Percentiles rank a stretch among this genome's conserved stretches.
Evolutionary conservation across 1,140 invertebrate genomes (phyloP).

Genomic region (Metopolophium dirhodum): DNA sequence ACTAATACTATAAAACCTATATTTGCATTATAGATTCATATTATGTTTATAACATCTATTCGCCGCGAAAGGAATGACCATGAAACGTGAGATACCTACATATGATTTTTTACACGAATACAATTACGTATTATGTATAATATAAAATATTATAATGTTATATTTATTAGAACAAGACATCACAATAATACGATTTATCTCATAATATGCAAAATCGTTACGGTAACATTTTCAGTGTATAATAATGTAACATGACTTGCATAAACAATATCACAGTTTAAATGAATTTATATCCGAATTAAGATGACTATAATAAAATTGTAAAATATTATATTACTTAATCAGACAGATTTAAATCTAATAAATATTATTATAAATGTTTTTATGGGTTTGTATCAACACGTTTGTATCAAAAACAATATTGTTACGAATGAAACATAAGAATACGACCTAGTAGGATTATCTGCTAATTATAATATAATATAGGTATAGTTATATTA

Average conservation of each 20-base stretch:
- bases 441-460: not conserved
- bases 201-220: not conserved
- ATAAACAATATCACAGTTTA: not conserved
- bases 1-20: not conserved
- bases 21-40: not conserved
- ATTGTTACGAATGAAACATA: not conserved
- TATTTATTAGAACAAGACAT: not conserved
- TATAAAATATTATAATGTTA: not conserved
- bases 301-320: not conserved
- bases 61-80: not conserved
- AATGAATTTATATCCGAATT: not conserved
- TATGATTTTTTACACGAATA: not conserved
- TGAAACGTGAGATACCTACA: not conserved
- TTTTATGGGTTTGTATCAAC: not conserved
- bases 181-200: not conserved
- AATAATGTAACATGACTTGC: not conserved
- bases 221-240: not conserved
- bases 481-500: not conserved
- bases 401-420: too few species aligned
- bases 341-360: not conserved
- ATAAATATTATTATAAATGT: not conserved
- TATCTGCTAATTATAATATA: not conserved
- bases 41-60: not conserved
- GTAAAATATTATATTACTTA: not conserved
- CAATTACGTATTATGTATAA: too few species aligned